Base-by-base conservation (phyloP, 2,113 vertebrate genomes). In the Anoplopoma fimbria region DNA sequence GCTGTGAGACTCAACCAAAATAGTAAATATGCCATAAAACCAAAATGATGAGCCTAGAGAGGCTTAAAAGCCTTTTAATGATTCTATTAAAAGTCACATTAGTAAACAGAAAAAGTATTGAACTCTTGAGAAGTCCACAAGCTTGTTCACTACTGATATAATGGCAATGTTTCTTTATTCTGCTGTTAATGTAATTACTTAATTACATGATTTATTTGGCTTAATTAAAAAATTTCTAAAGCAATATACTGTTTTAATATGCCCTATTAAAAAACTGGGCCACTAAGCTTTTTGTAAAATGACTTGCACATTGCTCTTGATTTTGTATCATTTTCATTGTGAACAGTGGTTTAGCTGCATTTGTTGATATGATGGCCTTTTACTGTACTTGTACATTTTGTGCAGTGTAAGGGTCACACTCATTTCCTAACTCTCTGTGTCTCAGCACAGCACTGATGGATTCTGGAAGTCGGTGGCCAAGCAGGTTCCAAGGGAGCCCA, bases 401-500 rank as follows among this genome's bases (percentile, higher is more conserved):
- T n/a, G 25, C 27, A 77, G 19, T 17, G 12, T 49, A 70, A 38
- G 33, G 33, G 33, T 42, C n/a, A 6, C 14, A 64, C 40, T 47
- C 2, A 27, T 34, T 61, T 36, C 15, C 23, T 69, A 12, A 7
- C 53, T 79, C 25, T 79, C 9, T 61, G 13, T 80, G 78, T 90
- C 67, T 71, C 93, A 98, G 97, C 96, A 93, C 49, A 96, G 94
- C 23, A 96, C 95, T 0, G 97, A 98, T 68, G 97, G 97, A 27
- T 98, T 98, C 95, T 98, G 97, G 97, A 98, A 97, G 91, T 97
- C 97, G 6, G 97, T 98, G 79, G 97, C 97, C 74, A 96, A 92
- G 33, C 84, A 93, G 19, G 96, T 98, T 55, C 97, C 97, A 45
- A 96, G 96, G 89, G 95, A 97, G 51, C 96, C 97, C 36, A 92